Conservation (phyloP, 2,113 vertebrate genomes). For the Hippolais icterina region DNA sequence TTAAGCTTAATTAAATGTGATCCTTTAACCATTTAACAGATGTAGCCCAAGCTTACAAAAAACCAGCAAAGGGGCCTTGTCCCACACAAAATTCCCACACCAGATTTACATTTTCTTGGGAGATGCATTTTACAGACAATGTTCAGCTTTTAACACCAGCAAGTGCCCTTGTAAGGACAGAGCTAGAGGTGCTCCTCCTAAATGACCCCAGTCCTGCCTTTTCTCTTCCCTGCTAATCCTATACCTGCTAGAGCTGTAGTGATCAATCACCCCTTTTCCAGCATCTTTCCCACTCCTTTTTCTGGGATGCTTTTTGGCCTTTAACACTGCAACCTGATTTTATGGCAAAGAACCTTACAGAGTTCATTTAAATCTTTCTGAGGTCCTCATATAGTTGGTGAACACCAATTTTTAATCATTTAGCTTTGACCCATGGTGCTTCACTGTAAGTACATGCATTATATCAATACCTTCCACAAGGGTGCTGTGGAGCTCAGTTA, state of each 20-base stretch:
- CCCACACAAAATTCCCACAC: neutral
- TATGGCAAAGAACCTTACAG: neutral
- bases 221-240: neutral
- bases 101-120: neutral
- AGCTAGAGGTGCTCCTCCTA: neutral
- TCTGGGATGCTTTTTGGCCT: neutral
- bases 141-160: neutral
- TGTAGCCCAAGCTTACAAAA: rapidly evolving
- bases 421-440: neutral
- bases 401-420: neutral
- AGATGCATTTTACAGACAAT: neutral
- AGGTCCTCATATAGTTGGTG: neutral
- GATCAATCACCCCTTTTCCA: neutral
- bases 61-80: neutral
- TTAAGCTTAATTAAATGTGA: neutral
- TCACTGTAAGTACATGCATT: neutral
- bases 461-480: neutral
- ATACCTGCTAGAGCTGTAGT: neutral
- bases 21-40: neutral
- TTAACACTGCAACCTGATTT: neutral
- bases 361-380: neutral
- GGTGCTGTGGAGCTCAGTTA: neutral
- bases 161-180: neutral
- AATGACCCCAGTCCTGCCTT: neutral
- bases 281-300: neutral